phyloP scores from a whole-genome alignment of 2,113 vertebrate genomes.

The Dromiciops gliroides region DNA sequence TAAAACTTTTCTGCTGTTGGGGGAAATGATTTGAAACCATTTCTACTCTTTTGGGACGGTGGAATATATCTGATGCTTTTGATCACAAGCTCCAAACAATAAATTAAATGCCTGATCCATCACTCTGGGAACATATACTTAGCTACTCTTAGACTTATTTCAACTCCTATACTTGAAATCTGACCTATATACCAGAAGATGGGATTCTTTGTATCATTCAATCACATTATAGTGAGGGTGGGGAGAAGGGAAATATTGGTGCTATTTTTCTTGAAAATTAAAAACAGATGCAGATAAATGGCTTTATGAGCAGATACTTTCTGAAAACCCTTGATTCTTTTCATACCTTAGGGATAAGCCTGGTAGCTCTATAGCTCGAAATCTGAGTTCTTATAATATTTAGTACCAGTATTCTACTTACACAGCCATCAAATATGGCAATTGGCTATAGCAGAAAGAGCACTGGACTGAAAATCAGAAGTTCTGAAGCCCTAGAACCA shows the following conservation, averaged over 20 bases:
- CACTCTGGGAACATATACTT: background rate
- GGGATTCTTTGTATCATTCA: background rate
- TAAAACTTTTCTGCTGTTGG: background rate
- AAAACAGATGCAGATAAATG: background rate
- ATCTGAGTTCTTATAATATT: background rate
- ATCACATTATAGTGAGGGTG: background rate
- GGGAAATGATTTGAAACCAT: background rate
- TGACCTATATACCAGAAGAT: background rate
- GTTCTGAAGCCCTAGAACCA: background rate
- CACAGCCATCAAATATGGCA: background rate
- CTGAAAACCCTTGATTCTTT: background rate
- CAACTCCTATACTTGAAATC: background rate
- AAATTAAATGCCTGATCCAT: background rate
- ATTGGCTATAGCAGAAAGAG: background rate
- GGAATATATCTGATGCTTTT: background rate
- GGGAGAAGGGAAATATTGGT: background rate
- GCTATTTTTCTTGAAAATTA: background rate
- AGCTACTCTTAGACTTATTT: background rate
- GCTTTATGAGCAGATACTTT: background rate
- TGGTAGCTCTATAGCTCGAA: background rate
- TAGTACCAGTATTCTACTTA: background rate
- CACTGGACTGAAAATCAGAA: background rate
- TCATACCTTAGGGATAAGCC: background rate
- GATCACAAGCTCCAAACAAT: background rate
- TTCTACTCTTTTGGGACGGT: background rate